Percentiles rank a stretch among this genome's conserved stretches.
Evolutionary conservation across 2,888 invertebrate species (phyloP).

Genomic region (Loripinus fragilis): DNA sequence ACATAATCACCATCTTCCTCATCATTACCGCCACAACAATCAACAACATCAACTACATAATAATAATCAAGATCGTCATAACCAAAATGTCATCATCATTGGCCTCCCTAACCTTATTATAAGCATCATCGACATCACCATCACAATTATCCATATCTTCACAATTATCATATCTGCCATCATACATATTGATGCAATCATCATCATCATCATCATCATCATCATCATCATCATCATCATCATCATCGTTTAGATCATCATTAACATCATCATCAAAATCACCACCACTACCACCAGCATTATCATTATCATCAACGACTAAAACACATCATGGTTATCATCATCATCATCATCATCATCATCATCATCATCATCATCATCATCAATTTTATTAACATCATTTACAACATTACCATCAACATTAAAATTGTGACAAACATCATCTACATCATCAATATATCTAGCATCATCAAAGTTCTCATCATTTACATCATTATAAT

Average conservation of each 20-base stretch:
- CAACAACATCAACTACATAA: too few species aligned
- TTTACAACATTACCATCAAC: neutral
- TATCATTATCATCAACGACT: neutral
- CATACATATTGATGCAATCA: neutral
- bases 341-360: constrained; percentile 6
- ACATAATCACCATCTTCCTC: too few species aligned
- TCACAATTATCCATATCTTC: too few species aligned
- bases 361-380: constrained; percentile 5
- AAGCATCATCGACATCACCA: too few species aligned
- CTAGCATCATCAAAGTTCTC: neutral
- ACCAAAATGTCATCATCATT: too few species aligned
- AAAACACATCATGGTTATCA: too few species aligned
- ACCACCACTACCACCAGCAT: too few species aligned
- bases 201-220: constrained; percentile 6
- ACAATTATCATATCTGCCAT: neutral
- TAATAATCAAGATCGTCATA: too few species aligned
- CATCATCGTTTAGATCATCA: too few species aligned
- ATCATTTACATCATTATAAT: neutral
- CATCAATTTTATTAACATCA: neutral
- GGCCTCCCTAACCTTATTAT: too few species aligned
- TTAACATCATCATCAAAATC: too few species aligned
- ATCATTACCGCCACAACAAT: too few species aligned
- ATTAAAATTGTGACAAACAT: neutral
- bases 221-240: constrained; percentile 5
- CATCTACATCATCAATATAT: neutral